Evolutionary conservation across 2,888 invertebrate species (phyloP).

Genomic region (Conomelus anceps): DNA sequence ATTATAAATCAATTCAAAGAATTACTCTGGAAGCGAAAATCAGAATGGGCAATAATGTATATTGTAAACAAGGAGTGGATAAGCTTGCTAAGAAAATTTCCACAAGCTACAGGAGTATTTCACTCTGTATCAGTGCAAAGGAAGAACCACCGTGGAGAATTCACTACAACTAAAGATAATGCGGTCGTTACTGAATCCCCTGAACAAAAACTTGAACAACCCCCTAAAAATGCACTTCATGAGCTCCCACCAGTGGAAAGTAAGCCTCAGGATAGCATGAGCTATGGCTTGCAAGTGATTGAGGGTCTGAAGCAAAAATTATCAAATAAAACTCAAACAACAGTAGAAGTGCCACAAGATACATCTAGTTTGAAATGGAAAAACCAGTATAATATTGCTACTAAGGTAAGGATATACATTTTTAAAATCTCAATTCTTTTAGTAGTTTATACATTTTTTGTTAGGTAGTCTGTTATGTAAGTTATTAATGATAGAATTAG

Average conservation of each 20-base stretch:
- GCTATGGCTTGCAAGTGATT: conserved; percentile 18
- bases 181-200: background rate
- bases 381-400: conserved; percentile 33
- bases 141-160: conserved; percentile 26
- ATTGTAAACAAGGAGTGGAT: conserved; percentile 48
- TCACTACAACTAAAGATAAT: conserved; percentile 4
- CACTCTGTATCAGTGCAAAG: conserved; percentile 32
- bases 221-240: background rate
- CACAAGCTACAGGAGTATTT: conserved; percentile 40
- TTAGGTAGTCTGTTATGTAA: too few relatives aligned
- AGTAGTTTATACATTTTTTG: too few relatives aligned
- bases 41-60: conserved; percentile 44
- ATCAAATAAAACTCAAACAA: background rate
- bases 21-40: conserved; percentile 44
- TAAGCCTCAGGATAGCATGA: background rate
- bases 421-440: background rate
- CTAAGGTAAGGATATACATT: conserved; percentile 35
- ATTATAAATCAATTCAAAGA: conserved; percentile 45
- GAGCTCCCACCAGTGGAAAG: conserved; percentile 5
- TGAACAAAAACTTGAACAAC: background rate
- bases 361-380: conserved; percentile 47
- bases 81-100: conserved; percentile 46
- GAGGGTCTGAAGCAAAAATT: conserved; percentile 19
- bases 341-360: conserved; percentile 1
- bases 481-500: too few relatives aligned